phyloP scores from a whole-genome alignment of 2,888 invertebrate genomes.

The Cotesia congregata region DNA sequence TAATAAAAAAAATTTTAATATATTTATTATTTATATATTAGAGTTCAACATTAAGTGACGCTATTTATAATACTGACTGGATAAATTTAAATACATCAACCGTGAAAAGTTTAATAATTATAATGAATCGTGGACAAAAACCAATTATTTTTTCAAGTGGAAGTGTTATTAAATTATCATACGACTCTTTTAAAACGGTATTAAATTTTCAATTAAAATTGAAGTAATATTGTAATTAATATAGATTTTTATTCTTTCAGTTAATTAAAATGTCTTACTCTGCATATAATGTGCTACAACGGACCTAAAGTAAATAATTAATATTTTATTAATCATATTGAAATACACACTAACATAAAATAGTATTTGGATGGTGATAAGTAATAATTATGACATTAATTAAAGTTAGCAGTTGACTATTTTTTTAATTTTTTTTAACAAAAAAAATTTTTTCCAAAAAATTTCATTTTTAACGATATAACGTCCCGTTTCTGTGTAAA shows the following conservation, averaged over 20 bases:
- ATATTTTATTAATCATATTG: neutral
- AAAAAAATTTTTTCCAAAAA: too few relatives aligned
- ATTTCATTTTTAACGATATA: too few relatives aligned
- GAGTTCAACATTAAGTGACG: slow-evolving; percentile 16
- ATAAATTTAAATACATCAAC: slow-evolving; percentile 29
- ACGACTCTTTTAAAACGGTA: slow-evolving; percentile 42
- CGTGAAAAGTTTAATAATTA: slow-evolving; percentile 38
- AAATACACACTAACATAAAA: too few relatives aligned
- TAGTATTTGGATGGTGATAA: too few relatives aligned
- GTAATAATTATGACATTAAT: too few relatives aligned
- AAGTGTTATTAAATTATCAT: slow-evolving; percentile 38
- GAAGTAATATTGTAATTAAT: neutral
- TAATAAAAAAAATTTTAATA: too few relatives aligned
- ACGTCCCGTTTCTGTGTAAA: too few relatives aligned
- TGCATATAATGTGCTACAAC: neutral
- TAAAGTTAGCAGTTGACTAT: too few relatives aligned
- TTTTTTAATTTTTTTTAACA: too few relatives aligned
- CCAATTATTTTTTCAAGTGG: slow-evolving; percentile 41
- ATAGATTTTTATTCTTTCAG: neutral
- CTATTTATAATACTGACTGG: slow-evolving; percentile 44
- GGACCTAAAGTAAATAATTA: neutral
- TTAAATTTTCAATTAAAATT: neutral
- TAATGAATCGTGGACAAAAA: slow-evolving; percentile 41
- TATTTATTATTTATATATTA: neutral
- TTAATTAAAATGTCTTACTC: neutral